Evolutionary conservation across 1,140 invertebrate genomes (phyloP).

Genomic region (Zaprionus africanus): DNA sequence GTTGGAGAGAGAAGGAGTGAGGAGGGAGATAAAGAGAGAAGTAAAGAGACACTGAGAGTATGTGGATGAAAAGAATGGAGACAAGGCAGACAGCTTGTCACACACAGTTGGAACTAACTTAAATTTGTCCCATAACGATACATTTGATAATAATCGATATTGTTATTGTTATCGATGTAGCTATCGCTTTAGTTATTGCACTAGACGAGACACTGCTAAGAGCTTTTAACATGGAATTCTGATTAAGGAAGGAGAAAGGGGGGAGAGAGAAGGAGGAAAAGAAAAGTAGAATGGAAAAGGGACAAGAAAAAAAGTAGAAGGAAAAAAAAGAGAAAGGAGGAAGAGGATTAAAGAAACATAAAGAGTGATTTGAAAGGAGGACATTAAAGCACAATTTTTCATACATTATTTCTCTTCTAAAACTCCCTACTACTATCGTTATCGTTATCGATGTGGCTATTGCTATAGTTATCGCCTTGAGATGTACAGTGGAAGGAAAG

Average conservation of each 20-base stretch:
- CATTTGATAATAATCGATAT: neutral
- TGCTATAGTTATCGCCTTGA: neutral
- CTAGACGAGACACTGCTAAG: too few relatives aligned
- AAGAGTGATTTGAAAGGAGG: neutral
- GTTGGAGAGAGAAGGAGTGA: neutral
- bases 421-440: neutral
- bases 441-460: slow-evolving; percentile 11
- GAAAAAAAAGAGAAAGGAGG: neutral
- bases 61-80: neutral
- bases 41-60: too few relatives aligned
- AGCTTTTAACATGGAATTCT: too few relatives aligned
- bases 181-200: neutral
- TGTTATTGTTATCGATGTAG: neutral
- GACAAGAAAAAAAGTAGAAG: neutral
- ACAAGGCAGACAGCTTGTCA: neutral
- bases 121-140: neutral
- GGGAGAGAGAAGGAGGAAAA: too few relatives aligned
- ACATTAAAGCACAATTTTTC: too few relatives aligned
- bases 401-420: neutral
- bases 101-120: slow-evolving; percentile 3
- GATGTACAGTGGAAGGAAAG: too few relatives aligned
- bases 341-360: too few relatives aligned
- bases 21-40: neutral
- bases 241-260: too few relatives aligned
- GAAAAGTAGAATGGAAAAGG: too few relatives aligned